These are phyloP conservation scores for Porites cylindrica DNA, from an alignment of 92 coral and sea anemone genomes.

Conservation along the genomic window DNA sequence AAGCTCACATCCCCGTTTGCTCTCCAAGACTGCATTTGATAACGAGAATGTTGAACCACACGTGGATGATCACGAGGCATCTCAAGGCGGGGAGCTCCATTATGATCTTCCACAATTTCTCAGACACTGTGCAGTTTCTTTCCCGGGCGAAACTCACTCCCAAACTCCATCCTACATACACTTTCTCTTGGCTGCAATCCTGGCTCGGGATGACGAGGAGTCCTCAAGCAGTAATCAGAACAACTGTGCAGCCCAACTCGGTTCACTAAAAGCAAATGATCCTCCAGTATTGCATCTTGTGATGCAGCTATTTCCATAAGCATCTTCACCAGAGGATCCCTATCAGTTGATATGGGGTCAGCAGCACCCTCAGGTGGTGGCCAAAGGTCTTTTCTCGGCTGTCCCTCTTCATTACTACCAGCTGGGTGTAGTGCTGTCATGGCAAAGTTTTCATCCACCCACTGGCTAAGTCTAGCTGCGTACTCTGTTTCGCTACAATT, in stretches of 20 bases:
- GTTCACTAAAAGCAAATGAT: constrained; percentile 48
- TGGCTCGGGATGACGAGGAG: constrained; percentile 40
- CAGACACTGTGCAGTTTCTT: background rate
- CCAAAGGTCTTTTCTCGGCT: constrained; percentile 56
- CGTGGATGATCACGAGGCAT: constrained; percentile 44
- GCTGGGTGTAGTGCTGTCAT: constrained; percentile 60
- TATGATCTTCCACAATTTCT: background rate
- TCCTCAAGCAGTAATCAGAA: constrained; percentile 46
- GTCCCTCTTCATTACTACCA: constrained; percentile 56
- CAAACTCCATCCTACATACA: constrained; percentile 58
- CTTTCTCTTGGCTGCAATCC: constrained; percentile 50
- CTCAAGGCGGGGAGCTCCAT: constrained; percentile 41
- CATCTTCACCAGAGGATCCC: constrained; percentile 65
- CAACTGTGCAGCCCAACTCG: constrained; percentile 47
- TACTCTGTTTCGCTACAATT: constrained; percentile 40
- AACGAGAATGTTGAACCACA: constrained; percentile 32
- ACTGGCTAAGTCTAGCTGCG: constrained; percentile 40
- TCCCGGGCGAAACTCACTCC: constrained; percentile 35
- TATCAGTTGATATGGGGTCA: constrained; percentile 36
- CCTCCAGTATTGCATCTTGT: constrained; percentile 52
- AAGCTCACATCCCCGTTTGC: constrained; percentile 21
- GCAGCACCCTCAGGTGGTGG: constrained; percentile 60
- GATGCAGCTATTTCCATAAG: constrained; percentile 61
- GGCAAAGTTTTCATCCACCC: constrained; percentile 57
- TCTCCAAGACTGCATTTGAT: constrained; percentile 15